Evolutionary conservation across 2,888 invertebrate species (phyloP), one percentile per base, ranked within the genome.

Genomic region (Amphipoea oculea): DNA sequence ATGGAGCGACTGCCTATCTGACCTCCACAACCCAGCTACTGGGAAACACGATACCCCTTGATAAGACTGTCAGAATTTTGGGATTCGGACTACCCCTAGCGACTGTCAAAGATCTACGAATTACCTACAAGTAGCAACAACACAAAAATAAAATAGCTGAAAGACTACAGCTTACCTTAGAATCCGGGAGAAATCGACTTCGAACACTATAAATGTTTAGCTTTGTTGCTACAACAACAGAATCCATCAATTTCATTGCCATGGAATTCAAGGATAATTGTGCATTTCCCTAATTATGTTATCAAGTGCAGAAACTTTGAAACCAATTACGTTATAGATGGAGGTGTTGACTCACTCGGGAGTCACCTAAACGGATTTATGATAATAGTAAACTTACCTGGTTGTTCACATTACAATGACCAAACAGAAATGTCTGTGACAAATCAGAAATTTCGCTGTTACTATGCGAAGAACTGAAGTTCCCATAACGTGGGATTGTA

Each of bases 271-370:
- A 73, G 69, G 54, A 70, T 36, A 76, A 72, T 11, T 57, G 1
- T n/a, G 40, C 51, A 36, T 76, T 73, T 62, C 57, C 80, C 36
- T 76, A 66, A 54, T 80, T 48, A 69, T n/a, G 54, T 80, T 48
- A 42, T 73, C 14, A 72, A 83, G 79, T 90, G 91, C 91, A 91
- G 92, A 90, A 90, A 91, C 83, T 91, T 91, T 90, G 88, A 87
- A 87, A 85, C 88, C 70, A 70, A 79, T 75, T 73, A 70, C 6
- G 66, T 45, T 45, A 14, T 73, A 63, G 20, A 72, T 36, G 2
- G 60, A 73, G 51, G 57, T n/a, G 51, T 29, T 54, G 71, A 63
- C 23, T 76, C 57, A 70, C 36, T 40, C 40, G 4, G n/a, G 6
- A n/a, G 57, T 66, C 36, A 72, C 20, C 70, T 60, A 23, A 62